These are phyloP conservation scores for Graphium colonna DNA, from an alignment of 2,888 invertebrate species.

Conservation along the genomic window DNA sequence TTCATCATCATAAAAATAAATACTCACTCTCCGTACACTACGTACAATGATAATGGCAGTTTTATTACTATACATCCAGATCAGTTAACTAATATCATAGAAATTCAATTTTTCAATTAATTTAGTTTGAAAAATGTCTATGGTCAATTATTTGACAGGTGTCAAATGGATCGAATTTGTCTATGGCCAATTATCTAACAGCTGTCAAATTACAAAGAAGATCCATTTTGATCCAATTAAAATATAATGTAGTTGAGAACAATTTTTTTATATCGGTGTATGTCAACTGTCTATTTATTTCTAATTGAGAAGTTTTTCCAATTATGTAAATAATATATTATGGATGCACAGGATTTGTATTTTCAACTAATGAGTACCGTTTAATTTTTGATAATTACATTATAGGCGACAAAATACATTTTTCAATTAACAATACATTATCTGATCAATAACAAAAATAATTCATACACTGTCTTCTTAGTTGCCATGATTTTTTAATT, in stretches of 20 bases:
- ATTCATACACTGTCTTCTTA: slow-evolving; percentile 6
- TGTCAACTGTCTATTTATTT: no score
- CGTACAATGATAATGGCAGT: slow-evolving; percentile 31
- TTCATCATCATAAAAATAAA: slow-evolving; percentile 59
- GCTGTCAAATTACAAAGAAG: no score
- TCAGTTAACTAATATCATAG: background rate
- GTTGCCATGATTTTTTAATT: slow-evolving; percentile 30
- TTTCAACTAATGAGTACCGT: background rate
- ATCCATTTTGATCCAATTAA: no score
- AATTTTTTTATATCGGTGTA: no score
- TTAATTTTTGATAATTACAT: background rate
- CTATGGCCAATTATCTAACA: background rate
- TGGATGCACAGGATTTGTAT: background rate
- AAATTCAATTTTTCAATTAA: no score
- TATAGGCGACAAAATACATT: slow-evolving; percentile 2
- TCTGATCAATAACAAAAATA: slow-evolving; percentile 9
- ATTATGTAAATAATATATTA: background rate
- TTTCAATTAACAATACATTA: background rate
- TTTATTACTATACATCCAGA: background rate
- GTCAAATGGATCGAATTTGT: no score
- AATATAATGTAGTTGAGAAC: no score
- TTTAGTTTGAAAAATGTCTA: background rate
- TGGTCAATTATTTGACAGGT: background rate
- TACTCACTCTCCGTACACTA: slow-evolving; percentile 46
- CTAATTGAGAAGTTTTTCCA: no score